Evolutionary conservation across 1,140 invertebrate species (phyloP).

Genomic region (Leptestheria dahalacensis): DNA sequence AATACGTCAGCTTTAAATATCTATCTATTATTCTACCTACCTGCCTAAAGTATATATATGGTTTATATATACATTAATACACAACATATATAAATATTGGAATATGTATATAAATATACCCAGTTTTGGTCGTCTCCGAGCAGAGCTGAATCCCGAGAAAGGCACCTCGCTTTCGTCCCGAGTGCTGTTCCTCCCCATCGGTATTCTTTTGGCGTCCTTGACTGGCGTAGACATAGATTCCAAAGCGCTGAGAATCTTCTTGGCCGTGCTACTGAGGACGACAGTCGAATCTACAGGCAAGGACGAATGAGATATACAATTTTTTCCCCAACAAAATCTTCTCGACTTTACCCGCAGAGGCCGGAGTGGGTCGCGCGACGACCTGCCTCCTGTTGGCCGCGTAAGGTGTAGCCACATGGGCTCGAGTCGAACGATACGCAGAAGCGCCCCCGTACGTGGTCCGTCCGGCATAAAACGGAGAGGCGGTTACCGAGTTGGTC

Average conservation of each 20-base stretch:
- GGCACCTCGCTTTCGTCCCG: not conserved
- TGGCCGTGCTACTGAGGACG: conserved; percentile 29
- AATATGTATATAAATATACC: too few species aligned
- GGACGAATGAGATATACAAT: too few species aligned
- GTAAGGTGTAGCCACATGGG: conserved; percentile 22
- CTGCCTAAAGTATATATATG: too few species aligned
- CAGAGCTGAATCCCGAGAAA: conserved; percentile 10
- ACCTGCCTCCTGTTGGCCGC: conserved; percentile 18
- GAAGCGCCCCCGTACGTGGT: conserved; percentile 64
- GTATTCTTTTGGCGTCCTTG: conserved; percentile 23
- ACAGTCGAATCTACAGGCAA: conserved; percentile 8
- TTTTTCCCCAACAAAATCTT: too few species aligned
- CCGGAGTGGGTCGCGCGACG: not conserved
- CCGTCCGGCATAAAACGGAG: conserved; percentile 65
- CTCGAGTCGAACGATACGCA: conserved; percentile 31
- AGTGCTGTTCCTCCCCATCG: not conserved
- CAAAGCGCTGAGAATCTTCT: conserved; percentile 28
- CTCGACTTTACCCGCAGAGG: not conserved
- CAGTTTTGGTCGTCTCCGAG: not conserved
- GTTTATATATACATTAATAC: too few species aligned
- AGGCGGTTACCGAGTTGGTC: conserved; percentile 29
- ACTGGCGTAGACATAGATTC: conserved; percentile 31
- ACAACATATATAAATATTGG: too few species aligned
- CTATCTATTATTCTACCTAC: too few species aligned
- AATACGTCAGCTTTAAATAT: too few species aligned